Percentiles rank a stretch among this genome's conserved stretches.
Evolutionary conservation across 2,113 vertebrate genomes (phyloP).

Genomic region (Ochotona princeps): DNA sequence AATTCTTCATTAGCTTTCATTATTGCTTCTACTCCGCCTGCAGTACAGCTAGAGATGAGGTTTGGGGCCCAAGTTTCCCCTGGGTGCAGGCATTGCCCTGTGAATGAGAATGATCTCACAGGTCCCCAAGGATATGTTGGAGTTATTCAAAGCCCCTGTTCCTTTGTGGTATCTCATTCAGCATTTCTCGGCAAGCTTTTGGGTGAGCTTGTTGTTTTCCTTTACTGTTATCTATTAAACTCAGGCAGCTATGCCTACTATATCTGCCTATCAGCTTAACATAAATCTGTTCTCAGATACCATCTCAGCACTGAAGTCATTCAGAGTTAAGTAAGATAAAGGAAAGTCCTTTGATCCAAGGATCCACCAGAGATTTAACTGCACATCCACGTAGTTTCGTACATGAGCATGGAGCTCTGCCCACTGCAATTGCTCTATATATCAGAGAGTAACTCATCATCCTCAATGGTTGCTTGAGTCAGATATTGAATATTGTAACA

Average conservation of each 20-base stretch:
- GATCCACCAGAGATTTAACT: neutral
- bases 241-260: neutral
- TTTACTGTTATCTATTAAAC: neutral
- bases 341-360: neutral
- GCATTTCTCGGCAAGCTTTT: neutral
- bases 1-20: no score
- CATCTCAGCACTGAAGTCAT: neutral
- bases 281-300: neutral
- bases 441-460: neutral
- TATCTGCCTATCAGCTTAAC: neutral
- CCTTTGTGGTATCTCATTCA: neutral
- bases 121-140: neutral
- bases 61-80: no score
- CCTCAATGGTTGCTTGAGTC: neutral
- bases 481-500: neutral
- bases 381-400: no score
- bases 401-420: neutral
- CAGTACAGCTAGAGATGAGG: no score
- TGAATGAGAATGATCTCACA: no score
- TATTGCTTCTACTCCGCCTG: no score
- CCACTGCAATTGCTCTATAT: neutral
- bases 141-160: neutral
- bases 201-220: neutral
- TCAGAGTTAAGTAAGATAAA: neutral
- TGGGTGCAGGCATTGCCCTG: no score